Conservation (phyloP, 2,797 vertebrate genomes). For the Anomalospiza imberbis region DNA sequence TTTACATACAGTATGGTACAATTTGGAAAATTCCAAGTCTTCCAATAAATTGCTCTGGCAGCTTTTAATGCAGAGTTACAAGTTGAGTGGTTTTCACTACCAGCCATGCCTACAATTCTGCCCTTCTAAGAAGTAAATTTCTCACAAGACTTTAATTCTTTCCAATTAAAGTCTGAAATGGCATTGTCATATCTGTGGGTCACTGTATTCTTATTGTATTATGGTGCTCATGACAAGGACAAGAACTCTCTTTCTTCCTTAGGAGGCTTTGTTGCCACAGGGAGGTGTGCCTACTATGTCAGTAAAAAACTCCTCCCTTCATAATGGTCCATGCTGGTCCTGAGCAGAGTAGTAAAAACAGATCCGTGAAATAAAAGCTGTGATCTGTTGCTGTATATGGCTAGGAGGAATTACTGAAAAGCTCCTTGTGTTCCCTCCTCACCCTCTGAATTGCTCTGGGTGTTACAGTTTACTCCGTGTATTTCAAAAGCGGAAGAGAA, state of each 20-base stretch:
- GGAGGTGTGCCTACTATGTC: neutral
- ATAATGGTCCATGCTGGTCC: neutral
- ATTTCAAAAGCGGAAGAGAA: conserved; percentile 32
- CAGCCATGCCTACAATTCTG: neutral
- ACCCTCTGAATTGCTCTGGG: neutral
- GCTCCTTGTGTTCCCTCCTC: neutral
- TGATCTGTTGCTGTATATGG: neutral
- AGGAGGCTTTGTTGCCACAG: neutral
- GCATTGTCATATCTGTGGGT: neutral
- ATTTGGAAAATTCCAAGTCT: conserved; percentile 52
- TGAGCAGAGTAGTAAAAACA: neutral
- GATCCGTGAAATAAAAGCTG: neutral
- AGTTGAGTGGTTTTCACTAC: neutral
- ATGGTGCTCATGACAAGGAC: neutral
- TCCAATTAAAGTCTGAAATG: neutral
- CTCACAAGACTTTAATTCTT: neutral
- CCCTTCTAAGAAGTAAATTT: neutral
- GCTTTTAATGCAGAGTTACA: neutral
- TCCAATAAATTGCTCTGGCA: conserved; percentile 19
- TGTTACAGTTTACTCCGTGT: neutral
- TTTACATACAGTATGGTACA: neutral
- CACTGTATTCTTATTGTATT: neutral
- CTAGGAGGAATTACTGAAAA: conserved; percentile 5
- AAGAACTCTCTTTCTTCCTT: neutral
- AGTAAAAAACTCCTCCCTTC: neutral